A percentile compares a stretch with the other conserved stretches of the same genome.
Conservation (phyloP, 2,888 invertebrate genomes). For the Apodemia duryi region DNA sequence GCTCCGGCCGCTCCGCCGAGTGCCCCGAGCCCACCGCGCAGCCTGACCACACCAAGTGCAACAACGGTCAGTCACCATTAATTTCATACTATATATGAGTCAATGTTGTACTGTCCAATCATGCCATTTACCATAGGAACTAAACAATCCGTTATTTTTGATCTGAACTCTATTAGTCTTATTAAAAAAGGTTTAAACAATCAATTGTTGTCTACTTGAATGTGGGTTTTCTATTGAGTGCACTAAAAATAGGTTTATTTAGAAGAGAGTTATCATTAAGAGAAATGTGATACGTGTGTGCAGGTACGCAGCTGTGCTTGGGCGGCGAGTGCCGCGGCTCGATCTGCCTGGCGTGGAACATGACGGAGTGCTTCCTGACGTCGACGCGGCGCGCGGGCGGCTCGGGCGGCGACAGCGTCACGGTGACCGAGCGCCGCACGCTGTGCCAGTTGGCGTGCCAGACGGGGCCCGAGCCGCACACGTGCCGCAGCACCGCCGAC, state of each 20-base stretch:
- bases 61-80: slow-evolving; percentile 83
- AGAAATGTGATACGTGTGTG: neutral
- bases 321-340: slow-evolving; percentile 96
- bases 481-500: slow-evolving; percentile 93
- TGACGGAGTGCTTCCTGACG: slow-evolving; percentile 96
- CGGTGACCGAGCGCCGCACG: slow-evolving; percentile 86
- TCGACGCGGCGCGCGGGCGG: slow-evolving; percentile 81
- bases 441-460: slow-evolving; percentile 99
- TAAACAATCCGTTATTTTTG: too few relatives aligned
- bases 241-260: too few relatives aligned
- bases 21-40: slow-evolving; percentile 92
- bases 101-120: too few relatives aligned
- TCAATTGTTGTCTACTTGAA: too few relatives aligned
- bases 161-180: too few relatives aligned
- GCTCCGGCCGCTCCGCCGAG: slow-evolving; percentile 90
- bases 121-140: too few relatives aligned
- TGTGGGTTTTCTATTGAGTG: too few relatives aligned
- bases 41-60: slow-evolving; percentile 95
- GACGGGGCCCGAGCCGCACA: slow-evolving; percentile 84
- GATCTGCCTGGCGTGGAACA: slow-evolving; percentile 95
- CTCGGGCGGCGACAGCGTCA: slow-evolving; percentile 54
- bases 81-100: too few relatives aligned
- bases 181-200: too few relatives aligned
- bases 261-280: too few relatives aligned
- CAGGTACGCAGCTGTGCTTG: slow-evolving; percentile 88